Base-by-base conservation (phyloP, 2,888 invertebrate genomes). In the Pomacea canaliculata region DNA sequence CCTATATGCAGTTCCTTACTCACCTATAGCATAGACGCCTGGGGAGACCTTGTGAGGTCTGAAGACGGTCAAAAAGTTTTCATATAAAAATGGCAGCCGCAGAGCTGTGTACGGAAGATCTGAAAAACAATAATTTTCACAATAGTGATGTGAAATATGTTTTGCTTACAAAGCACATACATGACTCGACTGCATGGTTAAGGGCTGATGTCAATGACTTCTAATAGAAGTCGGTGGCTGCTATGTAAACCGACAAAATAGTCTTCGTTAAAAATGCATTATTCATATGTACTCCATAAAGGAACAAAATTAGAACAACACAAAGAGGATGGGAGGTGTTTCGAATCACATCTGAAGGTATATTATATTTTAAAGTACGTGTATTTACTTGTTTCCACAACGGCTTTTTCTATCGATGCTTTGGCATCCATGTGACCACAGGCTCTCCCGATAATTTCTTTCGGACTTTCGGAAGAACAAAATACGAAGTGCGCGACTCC, bases 341-440 rank as follows among this genome's bases (percentile, higher is more conserved):
- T 37, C 37, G 37, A 37, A 37, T 37, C 37, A 37, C 37, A 0
- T 5, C 37, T 5, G 3, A 37, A 37, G 1, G 4, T 37, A 37
- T 37, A 37, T 37, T 37, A 37, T 37, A 37, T 37, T 37, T 0
- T 37, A 37, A 37, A 37, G 37, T 37, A 5, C 37, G 37, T 37
- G 3, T 56, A 56, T 56, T 56, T 46, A 86, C 87, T 85, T 12
- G 84, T 84, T 79, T 85, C 83, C 65, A 84, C 83, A 23, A 88
- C 82, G 76, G 88, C 86, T 46, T 84, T 84, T 72, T 88, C 88
- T 27, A 89, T 86, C n/a, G 84, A 83, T 5, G 86, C 85, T 76
- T 89, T 89, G 73, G 86, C 84, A 67, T 89, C 88, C 18, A 88
- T 81, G 72, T 84, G 83, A 27, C 81, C 84, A 70, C 88, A 88